A percentile compares a stretch with the other conserved stretches of the same genome.
Conservation (phyloP, 2,888 invertebrate genomes). For the Mamestra brassicae region DNA sequence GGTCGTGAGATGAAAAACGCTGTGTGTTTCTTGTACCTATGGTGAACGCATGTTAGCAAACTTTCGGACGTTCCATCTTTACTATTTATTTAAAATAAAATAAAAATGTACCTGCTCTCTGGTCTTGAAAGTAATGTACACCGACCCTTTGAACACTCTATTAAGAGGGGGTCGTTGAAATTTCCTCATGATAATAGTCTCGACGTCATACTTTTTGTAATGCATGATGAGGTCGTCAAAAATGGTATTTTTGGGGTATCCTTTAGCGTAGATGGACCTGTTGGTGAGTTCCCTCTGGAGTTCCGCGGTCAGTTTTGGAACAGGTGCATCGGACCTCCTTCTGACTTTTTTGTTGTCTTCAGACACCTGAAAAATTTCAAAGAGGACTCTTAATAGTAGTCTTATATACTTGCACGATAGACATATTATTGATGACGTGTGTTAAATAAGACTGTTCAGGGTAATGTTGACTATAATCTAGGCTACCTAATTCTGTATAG, state of each 20-base stretch:
- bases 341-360: constrained; percentile 94
- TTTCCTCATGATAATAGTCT: constrained; percentile 92
- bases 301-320: constrained; percentile 96
- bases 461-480: not conserved
- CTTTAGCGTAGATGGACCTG: constrained; percentile 97
- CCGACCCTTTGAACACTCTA: constrained; percentile 96
- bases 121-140: constrained; percentile 96
- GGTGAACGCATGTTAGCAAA: too few relatives aligned
- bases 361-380: constrained; percentile 85
- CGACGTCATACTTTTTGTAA: constrained; percentile 93
- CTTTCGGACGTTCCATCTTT: too few relatives aligned
- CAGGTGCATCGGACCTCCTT: constrained; percentile 93
- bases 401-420: too few relatives aligned
- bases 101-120: constrained; percentile 91
- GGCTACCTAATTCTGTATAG: not conserved
- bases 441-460: not conserved
- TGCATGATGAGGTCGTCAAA: constrained; percentile 94
- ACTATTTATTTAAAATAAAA: not conserved
- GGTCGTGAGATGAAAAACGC: too few relatives aligned
- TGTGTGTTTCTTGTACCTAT: too few relatives aligned
- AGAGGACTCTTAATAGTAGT: too few relatives aligned
- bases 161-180: constrained; percentile 91
- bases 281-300: constrained; percentile 94
- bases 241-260: constrained; percentile 93
- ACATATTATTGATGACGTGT: not conserved